Evolutionary conservation across 2,888 invertebrate genomes (phyloP).

Genomic region (Leucoptera coffeella): DNA sequence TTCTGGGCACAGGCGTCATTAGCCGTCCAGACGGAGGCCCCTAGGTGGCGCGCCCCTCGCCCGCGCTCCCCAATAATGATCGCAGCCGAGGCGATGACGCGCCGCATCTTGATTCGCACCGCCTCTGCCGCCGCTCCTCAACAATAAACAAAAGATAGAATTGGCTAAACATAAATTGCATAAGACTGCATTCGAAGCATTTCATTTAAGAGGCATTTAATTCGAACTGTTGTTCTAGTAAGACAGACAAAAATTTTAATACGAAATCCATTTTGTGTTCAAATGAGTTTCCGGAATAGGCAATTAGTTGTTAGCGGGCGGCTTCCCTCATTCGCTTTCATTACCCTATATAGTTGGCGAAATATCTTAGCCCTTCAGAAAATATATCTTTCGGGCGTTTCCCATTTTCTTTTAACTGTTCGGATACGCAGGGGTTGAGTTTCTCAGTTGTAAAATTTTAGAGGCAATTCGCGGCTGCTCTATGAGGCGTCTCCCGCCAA

Average conservation of each 20-base stretch:
- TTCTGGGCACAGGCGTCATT: slow-evolving; percentile 39
- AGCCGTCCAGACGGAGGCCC: slow-evolving; percentile 22
- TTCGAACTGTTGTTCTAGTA: too few species aligned
- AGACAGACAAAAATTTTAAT: slow-evolving; percentile 52
- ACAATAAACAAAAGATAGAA: too few species aligned
- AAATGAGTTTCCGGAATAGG: slow-evolving; percentile 53
- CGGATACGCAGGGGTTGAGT: slow-evolving; percentile 22
- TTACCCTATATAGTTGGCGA: slow-evolving; percentile 52
- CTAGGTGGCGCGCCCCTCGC: too few species aligned
- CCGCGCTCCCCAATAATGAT: slow-evolving; percentile 37
- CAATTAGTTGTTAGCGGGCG: slow-evolving; percentile 54
- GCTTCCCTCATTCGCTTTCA: slow-evolving; percentile 50
- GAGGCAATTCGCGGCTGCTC: slow-evolving; percentile 29
- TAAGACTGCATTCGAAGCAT: too few species aligned
- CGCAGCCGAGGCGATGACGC: slow-evolving; percentile 18
- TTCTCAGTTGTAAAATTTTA: slow-evolving; percentile 37
- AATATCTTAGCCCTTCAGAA: slow-evolving; percentile 46
- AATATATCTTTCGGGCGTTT: slow-evolving; percentile 44
- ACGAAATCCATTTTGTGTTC: slow-evolving; percentile 52
- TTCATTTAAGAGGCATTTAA: too few species aligned
- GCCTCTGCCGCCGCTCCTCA: too few species aligned
- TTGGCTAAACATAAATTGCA: too few species aligned
- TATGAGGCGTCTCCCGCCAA: too few species aligned
- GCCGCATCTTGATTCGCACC: too few species aligned
- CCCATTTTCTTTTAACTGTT: slow-evolving; percentile 39